Conservation (phyloP, 2,113 vertebrate species). For the Chloroceryle aenea region DNA sequence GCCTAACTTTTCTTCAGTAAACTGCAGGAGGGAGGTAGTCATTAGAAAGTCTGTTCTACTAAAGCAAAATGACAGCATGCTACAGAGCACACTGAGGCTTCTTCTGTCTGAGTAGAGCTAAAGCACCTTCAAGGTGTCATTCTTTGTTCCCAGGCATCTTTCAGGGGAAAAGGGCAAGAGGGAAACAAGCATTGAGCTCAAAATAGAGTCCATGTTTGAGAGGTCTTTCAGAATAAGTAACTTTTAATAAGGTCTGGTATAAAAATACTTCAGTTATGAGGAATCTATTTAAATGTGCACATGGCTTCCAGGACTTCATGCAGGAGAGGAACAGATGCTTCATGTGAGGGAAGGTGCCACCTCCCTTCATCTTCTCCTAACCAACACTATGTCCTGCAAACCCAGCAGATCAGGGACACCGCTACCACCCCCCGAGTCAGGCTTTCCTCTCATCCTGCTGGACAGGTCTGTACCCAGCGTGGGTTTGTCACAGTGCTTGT, state of each 20-base stretch:
- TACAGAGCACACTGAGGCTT: neutral
- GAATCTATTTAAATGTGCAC: neutral
- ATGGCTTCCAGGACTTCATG: neutral
- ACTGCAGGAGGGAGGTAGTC: slow-evolving; percentile 71
- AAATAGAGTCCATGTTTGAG: neutral
- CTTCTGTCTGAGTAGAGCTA: neutral
- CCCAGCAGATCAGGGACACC: neutral
- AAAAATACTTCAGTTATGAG: neutral
- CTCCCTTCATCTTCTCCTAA: neutral
- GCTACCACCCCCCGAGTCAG: neutral
- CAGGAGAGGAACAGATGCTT: neutral
- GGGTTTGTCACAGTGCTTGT: neutral
- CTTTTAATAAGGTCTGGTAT: neutral
- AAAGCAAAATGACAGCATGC: neutral
- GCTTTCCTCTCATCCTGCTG: neutral
- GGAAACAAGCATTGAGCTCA: neutral
- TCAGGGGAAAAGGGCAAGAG: neutral
- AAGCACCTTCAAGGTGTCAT: neutral
- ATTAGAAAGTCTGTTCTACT: neutral
- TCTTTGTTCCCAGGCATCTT: neutral
- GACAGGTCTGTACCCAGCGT: neutral
- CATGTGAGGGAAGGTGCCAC: neutral
- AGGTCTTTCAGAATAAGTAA: neutral
- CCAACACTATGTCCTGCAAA: neutral
- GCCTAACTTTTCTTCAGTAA: slow-evolving; percentile 94